phyloP scores from a whole-genome alignment of 37 sponge, comb jelly and placozoan species.

The Oopsacas minuta region DNA sequence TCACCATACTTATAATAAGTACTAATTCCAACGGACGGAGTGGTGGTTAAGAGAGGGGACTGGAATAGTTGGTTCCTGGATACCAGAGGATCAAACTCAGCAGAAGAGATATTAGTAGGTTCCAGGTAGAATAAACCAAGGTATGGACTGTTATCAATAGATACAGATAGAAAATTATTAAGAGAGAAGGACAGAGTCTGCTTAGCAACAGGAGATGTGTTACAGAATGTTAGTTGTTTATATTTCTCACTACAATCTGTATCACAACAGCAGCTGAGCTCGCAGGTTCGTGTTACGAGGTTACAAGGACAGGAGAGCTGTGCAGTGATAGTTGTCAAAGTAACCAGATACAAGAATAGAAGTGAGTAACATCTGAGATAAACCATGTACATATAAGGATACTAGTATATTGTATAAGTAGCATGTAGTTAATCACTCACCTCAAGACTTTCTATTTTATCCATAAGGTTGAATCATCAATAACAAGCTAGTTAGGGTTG shows the following conservation, averaged over 20 bases:
- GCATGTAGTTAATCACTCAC: neutral
- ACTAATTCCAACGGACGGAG: neutral
- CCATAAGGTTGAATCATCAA: neutral
- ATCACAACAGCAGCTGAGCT: neutral
- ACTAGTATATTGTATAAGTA: neutral
- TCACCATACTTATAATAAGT: neutral
- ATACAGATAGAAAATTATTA: neutral
- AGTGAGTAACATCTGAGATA: neutral
- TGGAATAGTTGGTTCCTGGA: neutral
- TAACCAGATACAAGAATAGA: neutral
- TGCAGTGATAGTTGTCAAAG: neutral
- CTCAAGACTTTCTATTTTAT: neutral
- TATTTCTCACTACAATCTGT: neutral
- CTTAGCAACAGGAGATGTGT: neutral
- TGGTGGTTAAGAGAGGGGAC: neutral
- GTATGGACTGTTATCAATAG: neutral
- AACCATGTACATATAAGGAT: neutral
- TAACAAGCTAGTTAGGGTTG: no score
- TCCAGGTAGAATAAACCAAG: neutral
- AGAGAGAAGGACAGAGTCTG: neutral
- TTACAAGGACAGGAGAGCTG: constrained; percentile 7
- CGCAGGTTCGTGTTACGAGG: neutral
- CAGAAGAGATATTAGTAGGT: neutral
- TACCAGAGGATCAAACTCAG: neutral
- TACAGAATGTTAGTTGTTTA: neutral